Percentiles rank a stretch among this genome's conserved stretches.
phyloP scores from a whole-genome alignment of 2,797 vertebrate species.

The Malacoraja senta region DNA sequence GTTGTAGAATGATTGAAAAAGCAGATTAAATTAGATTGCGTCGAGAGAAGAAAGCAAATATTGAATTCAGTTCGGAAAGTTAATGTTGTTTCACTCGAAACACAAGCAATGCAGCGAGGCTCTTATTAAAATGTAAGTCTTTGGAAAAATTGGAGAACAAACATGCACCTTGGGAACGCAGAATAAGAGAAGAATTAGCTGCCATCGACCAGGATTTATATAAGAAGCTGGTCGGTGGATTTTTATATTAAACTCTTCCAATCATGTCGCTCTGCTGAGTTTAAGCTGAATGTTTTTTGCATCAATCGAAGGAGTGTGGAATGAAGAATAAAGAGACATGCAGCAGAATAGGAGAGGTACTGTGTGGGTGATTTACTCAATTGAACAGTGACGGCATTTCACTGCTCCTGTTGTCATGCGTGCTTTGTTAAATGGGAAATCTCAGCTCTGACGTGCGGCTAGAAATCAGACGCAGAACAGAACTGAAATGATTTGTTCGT shows the following conservation, averaged over 20 bases:
- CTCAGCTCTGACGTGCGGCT: neutral
- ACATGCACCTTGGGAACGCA: neutral
- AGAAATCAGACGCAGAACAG: neutral
- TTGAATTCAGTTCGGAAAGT: slow-evolving; percentile 19
- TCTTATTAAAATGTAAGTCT: neutral
- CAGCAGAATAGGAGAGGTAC: neutral
- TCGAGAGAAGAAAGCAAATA: neutral
- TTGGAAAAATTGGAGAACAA: neutral
- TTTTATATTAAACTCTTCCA: neutral
- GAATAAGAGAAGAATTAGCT: neutral
- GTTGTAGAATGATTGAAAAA: neutral
- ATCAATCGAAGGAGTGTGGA: neutral
- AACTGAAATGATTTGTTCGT: neutral
- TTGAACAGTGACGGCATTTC: neutral
- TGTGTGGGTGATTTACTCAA: neutral
- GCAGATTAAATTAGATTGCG: neutral
- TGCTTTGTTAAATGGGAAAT: neutral
- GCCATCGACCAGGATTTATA: neutral
- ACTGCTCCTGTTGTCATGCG: neutral
- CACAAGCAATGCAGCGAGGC: neutral
- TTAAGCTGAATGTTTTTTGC: neutral
- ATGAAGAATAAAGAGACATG: neutral
- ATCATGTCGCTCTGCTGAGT: neutral
- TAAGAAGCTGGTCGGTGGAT: neutral
- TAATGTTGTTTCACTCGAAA: neutral